phyloP scores from a whole-genome alignment of 2,113 vertebrate species.

The Toxotes chatareus region DNA sequence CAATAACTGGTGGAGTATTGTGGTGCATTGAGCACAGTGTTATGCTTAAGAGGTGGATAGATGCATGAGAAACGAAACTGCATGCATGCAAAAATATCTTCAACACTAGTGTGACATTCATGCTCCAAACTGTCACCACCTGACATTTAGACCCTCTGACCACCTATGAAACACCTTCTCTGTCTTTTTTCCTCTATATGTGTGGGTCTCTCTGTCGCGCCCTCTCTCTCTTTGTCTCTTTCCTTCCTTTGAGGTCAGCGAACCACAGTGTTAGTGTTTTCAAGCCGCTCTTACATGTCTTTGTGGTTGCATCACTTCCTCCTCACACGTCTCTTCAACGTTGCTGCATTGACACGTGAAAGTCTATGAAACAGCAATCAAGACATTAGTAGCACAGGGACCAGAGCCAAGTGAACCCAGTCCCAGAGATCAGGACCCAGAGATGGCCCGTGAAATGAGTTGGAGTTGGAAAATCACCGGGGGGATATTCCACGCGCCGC shows the following conservation, averaged over 20 bases:
- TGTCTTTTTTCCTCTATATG: slow-evolving; percentile 22
- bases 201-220: slow-evolving; percentile 10
- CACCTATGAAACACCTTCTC: slow-evolving; percentile 59
- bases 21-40: not conserved
- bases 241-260: slow-evolving; percentile 72
- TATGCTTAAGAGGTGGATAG: not conserved
- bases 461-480: slow-evolving; percentile 56
- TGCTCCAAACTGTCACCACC: slow-evolving; percentile 54
- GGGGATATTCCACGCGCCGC: slow-evolving; percentile 54
- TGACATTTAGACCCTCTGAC: slow-evolving; percentile 76
- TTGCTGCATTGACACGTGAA: slow-evolving; percentile 60
- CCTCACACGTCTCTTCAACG: slow-evolving; percentile 40
- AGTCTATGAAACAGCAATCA: slow-evolving; percentile 69
- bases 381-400: slow-evolving; percentile 49
- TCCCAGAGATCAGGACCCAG: slow-evolving; percentile 54
- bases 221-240: slow-evolving; percentile 56
- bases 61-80: slow-evolving; percentile 49
- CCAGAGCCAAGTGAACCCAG: slow-evolving; percentile 46
- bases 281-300: slow-evolving; percentile 64
- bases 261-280: slow-evolving; percentile 69
- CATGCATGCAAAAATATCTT: slow-evolving; percentile 32
- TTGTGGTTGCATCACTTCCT: slow-evolving; percentile 78
- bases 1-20: not conserved
- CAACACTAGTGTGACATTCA: slow-evolving; percentile 58
- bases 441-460: slow-evolving; percentile 69